phyloP scores from a whole-genome alignment of 2,797 vertebrate species.

The Rhinichthys osculus region DNA sequence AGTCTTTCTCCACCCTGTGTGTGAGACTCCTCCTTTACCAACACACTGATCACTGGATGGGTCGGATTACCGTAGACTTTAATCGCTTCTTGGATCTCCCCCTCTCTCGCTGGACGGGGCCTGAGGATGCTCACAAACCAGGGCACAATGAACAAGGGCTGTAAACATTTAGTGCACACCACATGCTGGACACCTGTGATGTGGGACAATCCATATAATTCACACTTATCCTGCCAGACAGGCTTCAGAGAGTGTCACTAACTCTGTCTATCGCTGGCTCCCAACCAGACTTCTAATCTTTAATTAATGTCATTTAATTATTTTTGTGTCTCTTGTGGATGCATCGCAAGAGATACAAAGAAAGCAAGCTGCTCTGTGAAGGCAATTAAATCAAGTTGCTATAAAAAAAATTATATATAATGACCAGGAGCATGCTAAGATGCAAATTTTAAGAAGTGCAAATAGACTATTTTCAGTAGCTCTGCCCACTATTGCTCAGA shows the following conservation, averaged over 20 bases:
- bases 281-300: background rate
- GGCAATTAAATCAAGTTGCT: background rate
- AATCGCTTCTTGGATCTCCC: constrained; percentile 53
- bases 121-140: constrained; percentile 29
- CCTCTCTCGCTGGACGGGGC: constrained; percentile 1
- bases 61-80: constrained; percentile 61
- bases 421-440: no score
- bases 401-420: background rate
- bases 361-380: background rate
- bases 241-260: background rate
- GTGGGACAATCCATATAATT: constrained; percentile 1
- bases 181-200: background rate
- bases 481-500: background rate
- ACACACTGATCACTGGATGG: constrained; percentile 50
- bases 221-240: constrained; percentile 1
- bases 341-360: background rate
- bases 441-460: no score
- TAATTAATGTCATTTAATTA: background rate
- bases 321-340: background rate
- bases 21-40: constrained; percentile 60
- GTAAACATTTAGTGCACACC: constrained; percentile 15
- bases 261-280: background rate
- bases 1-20: constrained; percentile 52
- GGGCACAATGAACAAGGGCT: constrained; percentile 16
- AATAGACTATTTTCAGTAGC: background rate